Conservation (phyloP, 2,113 vertebrate species). For the Stomatorhinus ivindoensis region DNA sequence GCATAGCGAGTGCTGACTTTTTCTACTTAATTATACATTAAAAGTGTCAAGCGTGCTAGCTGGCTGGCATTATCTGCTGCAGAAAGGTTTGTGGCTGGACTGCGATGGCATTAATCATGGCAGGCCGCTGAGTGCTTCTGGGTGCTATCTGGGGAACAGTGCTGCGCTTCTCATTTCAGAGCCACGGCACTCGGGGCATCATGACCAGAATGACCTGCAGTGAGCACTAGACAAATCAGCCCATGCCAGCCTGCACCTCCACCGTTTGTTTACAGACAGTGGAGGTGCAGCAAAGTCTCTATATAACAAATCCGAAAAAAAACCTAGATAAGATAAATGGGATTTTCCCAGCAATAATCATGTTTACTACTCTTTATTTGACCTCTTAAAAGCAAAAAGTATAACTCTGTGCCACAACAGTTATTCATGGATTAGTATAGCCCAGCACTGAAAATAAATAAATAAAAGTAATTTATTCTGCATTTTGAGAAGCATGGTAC, state of each 20-base stretch:
- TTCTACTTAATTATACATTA: constrained; percentile 99
- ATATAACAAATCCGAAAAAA: constrained; percentile 26
- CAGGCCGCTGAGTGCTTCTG: constrained; percentile 74
- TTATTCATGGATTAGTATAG: background rate
- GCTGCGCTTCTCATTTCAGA: constrained; percentile 73
- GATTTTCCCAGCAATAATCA: constrained; percentile 1
- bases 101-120: constrained; percentile 98
- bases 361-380: background rate
- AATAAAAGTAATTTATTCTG: background rate
- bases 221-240: constrained; percentile 83
- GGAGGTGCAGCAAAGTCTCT: background rate
- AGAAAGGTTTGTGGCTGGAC: constrained; percentile 99
- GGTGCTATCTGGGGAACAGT: constrained; percentile 78
- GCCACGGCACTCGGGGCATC: constrained; percentile 65
- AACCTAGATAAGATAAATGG: constrained; percentile 6
- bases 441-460: background rate
- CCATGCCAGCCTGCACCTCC: constrained; percentile 69
- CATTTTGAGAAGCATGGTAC: background rate
- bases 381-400: background rate
- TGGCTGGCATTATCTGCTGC: constrained; percentile 99
- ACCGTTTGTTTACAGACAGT: constrained; percentile 49
- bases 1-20: constrained; percentile 99
- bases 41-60: constrained; percentile 99
- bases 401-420: background rate
- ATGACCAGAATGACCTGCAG: constrained; percentile 75